Percentiles rank a stretch among this genome's conserved stretches.
phyloP scores from a whole-genome alignment of 30 jellyfish, hydroid and myxozoan genomes.

The Cassiopea andromeda region DNA sequence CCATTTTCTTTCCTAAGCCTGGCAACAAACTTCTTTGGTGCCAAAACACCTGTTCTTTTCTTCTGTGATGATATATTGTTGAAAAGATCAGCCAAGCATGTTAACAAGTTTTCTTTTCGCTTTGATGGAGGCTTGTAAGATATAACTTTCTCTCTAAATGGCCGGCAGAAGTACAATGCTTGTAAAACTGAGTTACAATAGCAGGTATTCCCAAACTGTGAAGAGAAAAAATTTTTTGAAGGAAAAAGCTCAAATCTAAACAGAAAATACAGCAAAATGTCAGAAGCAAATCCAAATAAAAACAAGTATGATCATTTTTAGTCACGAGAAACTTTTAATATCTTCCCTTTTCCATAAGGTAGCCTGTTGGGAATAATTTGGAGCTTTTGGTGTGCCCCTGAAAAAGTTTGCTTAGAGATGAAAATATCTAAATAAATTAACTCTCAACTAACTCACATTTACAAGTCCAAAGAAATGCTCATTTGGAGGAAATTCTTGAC shows the following conservation, averaged over 20 bases:
- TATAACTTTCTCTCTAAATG: slow-evolving; percentile 96
- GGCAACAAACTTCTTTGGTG: slow-evolving; percentile 96
- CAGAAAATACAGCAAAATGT: background rate
- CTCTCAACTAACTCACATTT: slow-evolving; percentile 67
- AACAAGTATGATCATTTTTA: too few species aligned
- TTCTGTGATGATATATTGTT: slow-evolving; percentile 95
- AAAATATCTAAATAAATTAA: too few species aligned
- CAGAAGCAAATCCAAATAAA: background rate
- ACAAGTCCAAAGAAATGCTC: slow-evolving; percentile 98
- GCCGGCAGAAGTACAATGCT: slow-evolving; percentile 97
- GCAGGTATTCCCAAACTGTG: slow-evolving; percentile 97
- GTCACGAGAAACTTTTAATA: too few species aligned
- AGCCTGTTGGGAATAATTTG: too few species aligned
- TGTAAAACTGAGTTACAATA: slow-evolving; percentile 97
- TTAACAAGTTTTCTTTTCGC: slow-evolving; percentile 91
- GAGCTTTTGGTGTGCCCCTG: background rate
- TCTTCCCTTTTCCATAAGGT: too few species aligned
- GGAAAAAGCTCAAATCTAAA: background rate
- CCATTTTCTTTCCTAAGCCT: slow-evolving; percentile 98
- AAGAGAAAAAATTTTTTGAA: slow-evolving; percentile 1
- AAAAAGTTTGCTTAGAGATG: background rate
- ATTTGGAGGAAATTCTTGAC: slow-evolving; percentile 90
- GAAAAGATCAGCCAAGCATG: slow-evolving; percentile 92
- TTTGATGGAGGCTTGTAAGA: slow-evolving; percentile 90
- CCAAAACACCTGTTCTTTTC: slow-evolving; percentile 91